phyloP scores from a whole-genome alignment of 2,797 vertebrate genomes.

The Melopsittacus undulatus region DNA sequence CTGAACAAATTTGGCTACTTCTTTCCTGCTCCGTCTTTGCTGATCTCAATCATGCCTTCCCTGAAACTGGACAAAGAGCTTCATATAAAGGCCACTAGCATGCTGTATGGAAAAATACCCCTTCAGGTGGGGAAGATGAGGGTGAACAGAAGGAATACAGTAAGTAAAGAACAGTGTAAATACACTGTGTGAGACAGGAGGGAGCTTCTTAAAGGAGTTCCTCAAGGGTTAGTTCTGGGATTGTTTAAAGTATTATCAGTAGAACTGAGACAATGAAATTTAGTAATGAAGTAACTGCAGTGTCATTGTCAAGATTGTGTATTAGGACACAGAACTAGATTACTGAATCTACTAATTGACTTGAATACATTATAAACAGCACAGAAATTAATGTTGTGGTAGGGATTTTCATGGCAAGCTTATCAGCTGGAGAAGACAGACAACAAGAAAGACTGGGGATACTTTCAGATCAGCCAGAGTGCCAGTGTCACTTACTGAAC shows the following conservation, averaged over 20 bases:
- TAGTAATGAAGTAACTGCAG: background rate
- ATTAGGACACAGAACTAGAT: background rate
- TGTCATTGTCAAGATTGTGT: background rate
- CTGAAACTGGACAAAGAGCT: background rate
- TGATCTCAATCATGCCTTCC: background rate
- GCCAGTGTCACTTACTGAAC: background rate
- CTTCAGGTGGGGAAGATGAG: background rate
- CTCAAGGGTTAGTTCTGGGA: background rate
- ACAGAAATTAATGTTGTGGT: background rate
- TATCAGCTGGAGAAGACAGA: background rate
- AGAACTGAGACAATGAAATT: background rate
- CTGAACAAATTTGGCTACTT: background rate
- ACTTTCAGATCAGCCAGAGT: background rate
- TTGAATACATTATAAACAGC: background rate
- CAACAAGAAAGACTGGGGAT: background rate
- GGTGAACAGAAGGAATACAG: background rate
- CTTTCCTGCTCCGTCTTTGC: background rate
- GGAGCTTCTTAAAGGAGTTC: background rate
- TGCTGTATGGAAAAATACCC: background rate
- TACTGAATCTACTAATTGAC: background rate
- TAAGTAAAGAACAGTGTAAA: background rate
- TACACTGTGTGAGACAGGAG: background rate
- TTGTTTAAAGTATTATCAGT: background rate
- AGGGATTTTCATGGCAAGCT: background rate
- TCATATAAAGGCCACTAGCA: background rate